Evolutionary conservation across 2,888 invertebrate species (phyloP).

Genomic region (Ormyrus thymus): DNA sequence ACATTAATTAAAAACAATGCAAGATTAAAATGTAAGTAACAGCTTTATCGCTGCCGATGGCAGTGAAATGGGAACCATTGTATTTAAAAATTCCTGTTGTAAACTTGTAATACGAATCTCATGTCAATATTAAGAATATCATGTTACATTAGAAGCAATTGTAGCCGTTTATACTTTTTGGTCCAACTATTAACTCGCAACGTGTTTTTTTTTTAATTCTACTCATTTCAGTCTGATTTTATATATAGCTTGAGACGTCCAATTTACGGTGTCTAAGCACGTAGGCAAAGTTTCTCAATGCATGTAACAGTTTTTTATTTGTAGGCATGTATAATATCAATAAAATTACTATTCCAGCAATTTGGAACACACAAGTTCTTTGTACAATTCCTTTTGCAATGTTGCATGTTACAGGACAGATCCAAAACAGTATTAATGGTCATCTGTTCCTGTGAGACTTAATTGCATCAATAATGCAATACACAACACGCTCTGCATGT

Average conservation of each 20-base stretch:
- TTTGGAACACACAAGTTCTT: slow-evolving; percentile 30
- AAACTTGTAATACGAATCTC: slow-evolving; percentile 20
- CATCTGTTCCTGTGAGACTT: slow-evolving; percentile 67
- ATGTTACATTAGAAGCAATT: slow-evolving; percentile 29
- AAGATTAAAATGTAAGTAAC: slow-evolving; percentile 31
- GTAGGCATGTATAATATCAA: slow-evolving; percentile 42
- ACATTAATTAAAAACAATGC: slow-evolving; percentile 8
- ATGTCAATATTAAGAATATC: slow-evolving; percentile 19
- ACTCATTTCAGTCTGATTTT: slow-evolving; percentile 48
- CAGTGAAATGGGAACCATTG: slow-evolving; percentile 44
- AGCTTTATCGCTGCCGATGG: slow-evolving; percentile 37
- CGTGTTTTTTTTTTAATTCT: slow-evolving; percentile 25
- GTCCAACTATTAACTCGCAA: slow-evolving; percentile 50
- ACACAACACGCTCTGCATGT: slow-evolving; percentile 74
- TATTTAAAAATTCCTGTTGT: slow-evolving; percentile 16
- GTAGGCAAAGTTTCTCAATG: slow-evolving; percentile 30
- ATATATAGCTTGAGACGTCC: slow-evolving; percentile 19
- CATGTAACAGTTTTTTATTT: slow-evolving; percentile 8
- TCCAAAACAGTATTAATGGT: slow-evolving; percentile 54
- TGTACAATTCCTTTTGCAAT: slow-evolving; percentile 37
- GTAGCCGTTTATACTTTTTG: slow-evolving; percentile 44
- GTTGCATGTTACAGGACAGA: neutral
- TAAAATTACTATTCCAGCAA: slow-evolving; percentile 33
- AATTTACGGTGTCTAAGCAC: slow-evolving; percentile 14
- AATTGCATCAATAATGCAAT: slow-evolving; percentile 72